Base-by-base conservation (phyloP, 1,140 invertebrate species). In the Berghia stephanieae region DNA sequence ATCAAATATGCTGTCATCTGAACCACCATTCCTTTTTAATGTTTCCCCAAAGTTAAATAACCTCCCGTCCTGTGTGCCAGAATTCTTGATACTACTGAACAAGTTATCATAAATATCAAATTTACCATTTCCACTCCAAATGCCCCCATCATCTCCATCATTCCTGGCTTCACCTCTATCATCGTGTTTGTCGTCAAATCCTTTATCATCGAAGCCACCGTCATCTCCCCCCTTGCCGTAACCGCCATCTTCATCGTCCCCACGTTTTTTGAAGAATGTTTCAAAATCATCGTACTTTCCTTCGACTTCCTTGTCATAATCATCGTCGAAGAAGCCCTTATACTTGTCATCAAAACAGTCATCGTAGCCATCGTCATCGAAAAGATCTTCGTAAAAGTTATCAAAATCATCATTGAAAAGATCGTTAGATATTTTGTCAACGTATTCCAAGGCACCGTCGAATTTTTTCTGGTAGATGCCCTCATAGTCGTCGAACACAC, bases 281-380 rank as follows among this genome's bases (percentile, higher is more conserved):
- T 69, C 67, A 69, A 40, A 36, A 69, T 69, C 67, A 16, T 69
- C 67, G 27, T 69, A 36, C 31, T 69, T 43, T 13, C 40, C 36
- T 13, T 69, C 67, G 27, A 40, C 13, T 13, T 69, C 18, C 10
- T 69, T 38, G 10, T 69, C 67, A 40, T 40, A 8, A 13, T 69
- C 60, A 66, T 66, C 67, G 13, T 36, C 34, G 36, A 40, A 36
- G 27, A 36, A 36, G 27, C 40, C 13, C 6, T 31, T 27, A 40
- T 36, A 36, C 21, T 69, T 69, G 27, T 31, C 18, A 10, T 10
- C 67, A 69, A 69, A 69, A 18, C 18, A 36, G 27, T 69, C 67
- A 69, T 69, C 67, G 27, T 69, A 69, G 36, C 67, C 67, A 69
- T 69, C 67, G 40, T 69, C 67, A 69, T 69, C 67, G 40, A 40